Conservation (phyloP, 2,797 vertebrate species). For the Anguilla pacifica region DNA sequence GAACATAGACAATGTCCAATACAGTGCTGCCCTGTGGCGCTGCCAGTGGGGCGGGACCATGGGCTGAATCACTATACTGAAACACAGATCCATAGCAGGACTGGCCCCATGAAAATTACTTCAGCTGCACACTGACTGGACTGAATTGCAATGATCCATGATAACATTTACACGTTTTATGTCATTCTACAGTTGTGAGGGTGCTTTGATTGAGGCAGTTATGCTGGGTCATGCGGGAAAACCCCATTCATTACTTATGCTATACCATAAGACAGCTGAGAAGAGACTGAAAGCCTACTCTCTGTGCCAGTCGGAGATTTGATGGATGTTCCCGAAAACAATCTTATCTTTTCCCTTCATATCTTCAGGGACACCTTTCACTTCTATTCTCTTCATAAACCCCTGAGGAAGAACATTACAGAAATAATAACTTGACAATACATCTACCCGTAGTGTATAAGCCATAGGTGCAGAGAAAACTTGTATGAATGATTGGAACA, state of each 20-base stretch:
- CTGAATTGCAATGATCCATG: background rate
- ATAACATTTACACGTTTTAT: background rate
- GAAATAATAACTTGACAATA: background rate
- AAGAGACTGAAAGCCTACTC: conserved; percentile 76
- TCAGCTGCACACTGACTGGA: background rate
- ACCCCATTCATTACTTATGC: background rate
- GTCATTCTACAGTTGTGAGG: background rate
- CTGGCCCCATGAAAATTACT: background rate
- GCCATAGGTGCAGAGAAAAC: background rate
- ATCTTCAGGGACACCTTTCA: conserved; percentile 91
- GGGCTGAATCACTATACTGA: background rate
- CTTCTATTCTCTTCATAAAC: conserved; percentile 90
- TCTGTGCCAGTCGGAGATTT: conserved; percentile 98
- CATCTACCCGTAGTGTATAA: background rate
- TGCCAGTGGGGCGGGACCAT: background rate
- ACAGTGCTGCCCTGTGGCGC: background rate
- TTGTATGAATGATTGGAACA: background rate
- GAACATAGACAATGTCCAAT: background rate
- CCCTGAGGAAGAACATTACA: conserved; percentile 70
- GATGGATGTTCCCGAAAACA: conserved; percentile 96
- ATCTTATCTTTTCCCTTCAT: conserved; percentile 98
- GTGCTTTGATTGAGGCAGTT: background rate
- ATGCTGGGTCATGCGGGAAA: background rate
- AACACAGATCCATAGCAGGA: too few species aligned
- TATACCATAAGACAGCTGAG: background rate